Evolutionary conservation across 2,888 invertebrate species (phyloP), one percentile per base, ranked within the genome.

Genomic region (Dichetophora obliterata): DNA sequence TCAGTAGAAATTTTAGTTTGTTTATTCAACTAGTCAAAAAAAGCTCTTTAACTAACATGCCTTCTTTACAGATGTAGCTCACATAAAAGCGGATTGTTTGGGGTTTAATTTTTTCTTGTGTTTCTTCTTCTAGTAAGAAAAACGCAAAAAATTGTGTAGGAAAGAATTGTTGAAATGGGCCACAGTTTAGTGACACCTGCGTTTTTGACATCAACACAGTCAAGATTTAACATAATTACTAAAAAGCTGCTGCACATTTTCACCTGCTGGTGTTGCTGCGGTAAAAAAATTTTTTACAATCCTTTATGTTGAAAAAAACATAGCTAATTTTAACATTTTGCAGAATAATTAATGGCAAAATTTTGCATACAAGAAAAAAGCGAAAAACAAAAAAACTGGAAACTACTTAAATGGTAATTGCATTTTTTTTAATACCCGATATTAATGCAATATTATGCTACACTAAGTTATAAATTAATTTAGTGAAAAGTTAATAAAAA

Each of bases 161-260:
- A 59, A 59, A 24, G 57, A 59, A 22, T 24, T 59, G 57, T 24
- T n/a, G 14, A 22, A 59, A 59, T 59, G 57, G 57, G 22, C 22
- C 57, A 27, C 57, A 22, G 24, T 59, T 59, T 43, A 66, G 19
- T 24, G 66, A 16, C 66, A 22, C 43, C 22, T 43, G 22, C 50
- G 50, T 16, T 43, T 24, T 14, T 24, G 68, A 27, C 48, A 50
- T 50, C 27, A 22, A 50, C 11, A 16, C n/a, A 59, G 24, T 24
- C 22, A 24, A 48, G 68, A 68, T 68, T 68, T 68, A 68, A 68
- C 68, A 68, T 68, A 68, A 68, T 68, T 68, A 68, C 68, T 11
- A 68, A 16, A 22, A 50, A 16, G 43, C 48, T 68, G 31, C 22
- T 63, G 6, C 68, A 27, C 48, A 48, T 48, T 68, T 48, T 22